Conservation (phyloP, 53 echinoderm and acorn worm species). For the Echinometra lucunter region DNA sequence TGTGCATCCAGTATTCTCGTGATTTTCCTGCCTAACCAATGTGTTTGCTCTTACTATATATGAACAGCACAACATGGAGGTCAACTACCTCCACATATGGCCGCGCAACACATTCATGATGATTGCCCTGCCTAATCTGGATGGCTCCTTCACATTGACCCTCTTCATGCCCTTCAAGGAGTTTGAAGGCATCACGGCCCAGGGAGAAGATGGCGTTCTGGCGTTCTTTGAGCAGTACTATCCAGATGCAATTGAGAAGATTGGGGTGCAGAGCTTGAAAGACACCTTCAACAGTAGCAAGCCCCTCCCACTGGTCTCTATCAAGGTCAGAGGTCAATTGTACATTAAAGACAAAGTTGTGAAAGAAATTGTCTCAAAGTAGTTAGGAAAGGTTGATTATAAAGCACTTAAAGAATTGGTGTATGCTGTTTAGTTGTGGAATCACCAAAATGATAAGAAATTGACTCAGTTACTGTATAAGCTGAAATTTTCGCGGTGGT, state of each 20-base stretch:
- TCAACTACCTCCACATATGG: constrained; percentile 97
- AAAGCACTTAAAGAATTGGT: no score
- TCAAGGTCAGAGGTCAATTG: constrained; percentile 76
- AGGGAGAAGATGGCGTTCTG: constrained; percentile 72
- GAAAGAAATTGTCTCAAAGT: no score
- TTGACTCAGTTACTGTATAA: no score
- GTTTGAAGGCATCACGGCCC: constrained; percentile 72
- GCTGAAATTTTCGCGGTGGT: no score
- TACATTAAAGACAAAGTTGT: no score
- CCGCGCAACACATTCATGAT: constrained; percentile 96
- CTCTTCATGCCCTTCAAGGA: constrained; percentile 90
- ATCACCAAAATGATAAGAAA: no score
- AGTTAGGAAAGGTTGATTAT: no score
- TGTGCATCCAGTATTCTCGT: no score
- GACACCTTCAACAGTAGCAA: constrained; percentile 74
- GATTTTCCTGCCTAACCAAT: no score
- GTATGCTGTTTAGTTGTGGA: no score
- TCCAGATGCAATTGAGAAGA: constrained; percentile 83
- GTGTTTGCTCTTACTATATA: no score
- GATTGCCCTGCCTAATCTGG: constrained; percentile 95
- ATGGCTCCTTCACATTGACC: constrained; percentile 91
- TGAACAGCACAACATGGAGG: constrained; percentile 68
- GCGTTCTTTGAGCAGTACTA: constrained; percentile 84
- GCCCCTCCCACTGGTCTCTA: constrained; percentile 85
- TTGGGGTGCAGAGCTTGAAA: constrained; percentile 83